phyloP scores from a whole-genome alignment of 1,140 invertebrate genomes.

The Lepidurus apus region DNA sequence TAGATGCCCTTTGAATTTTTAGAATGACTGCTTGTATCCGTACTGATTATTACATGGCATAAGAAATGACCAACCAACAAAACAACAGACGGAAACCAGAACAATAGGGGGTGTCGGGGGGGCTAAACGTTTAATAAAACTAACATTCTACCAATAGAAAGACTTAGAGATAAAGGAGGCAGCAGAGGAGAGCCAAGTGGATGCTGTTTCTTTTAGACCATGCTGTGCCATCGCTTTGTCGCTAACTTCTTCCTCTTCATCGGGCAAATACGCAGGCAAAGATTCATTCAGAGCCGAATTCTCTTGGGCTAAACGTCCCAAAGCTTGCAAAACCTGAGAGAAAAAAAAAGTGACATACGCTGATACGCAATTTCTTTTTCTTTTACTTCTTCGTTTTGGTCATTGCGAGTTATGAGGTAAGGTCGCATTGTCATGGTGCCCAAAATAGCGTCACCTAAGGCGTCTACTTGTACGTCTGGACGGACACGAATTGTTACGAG shows the following conservation, averaged over 20 bases:
- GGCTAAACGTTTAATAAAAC: not conserved
- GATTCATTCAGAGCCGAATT: slow-evolving; percentile 33
- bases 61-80: not conserved
- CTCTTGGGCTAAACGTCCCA: slow-evolving; percentile 22
- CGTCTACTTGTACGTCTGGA: slow-evolving; percentile 38
- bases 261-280: slow-evolving; percentile 39
- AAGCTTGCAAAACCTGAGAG: slow-evolving; percentile 24
- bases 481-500: slow-evolving; percentile 38
- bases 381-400: slow-evolving; percentile 36
- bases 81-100: slow-evolving; percentile 14
- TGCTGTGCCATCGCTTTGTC: slow-evolving; percentile 37
- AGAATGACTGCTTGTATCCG: slow-evolving; percentile 16
- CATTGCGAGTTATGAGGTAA: slow-evolving; percentile 36
- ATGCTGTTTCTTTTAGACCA: slow-evolving; percentile 37
- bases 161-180: slow-evolving; percentile 38
- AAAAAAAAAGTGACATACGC: not conserved
- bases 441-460: slow-evolving; percentile 37
- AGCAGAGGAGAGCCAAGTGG: slow-evolving; percentile 37
- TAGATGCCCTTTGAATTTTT: not conserved
- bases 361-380: not conserved
- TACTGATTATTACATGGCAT: slow-evolving; percentile 8
- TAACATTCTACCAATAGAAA: slow-evolving; percentile 39
- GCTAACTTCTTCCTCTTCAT: slow-evolving; percentile 36
- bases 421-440: slow-evolving; percentile 34
- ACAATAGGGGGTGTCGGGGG: not conserved